Percentiles rank a stretch among this genome's conserved stretches.
These are phyloP conservation scores for Cyprinodon variegatus DNA, from an alignment of 2,113 vertebrate species.

Conservation along the genomic window DNA sequence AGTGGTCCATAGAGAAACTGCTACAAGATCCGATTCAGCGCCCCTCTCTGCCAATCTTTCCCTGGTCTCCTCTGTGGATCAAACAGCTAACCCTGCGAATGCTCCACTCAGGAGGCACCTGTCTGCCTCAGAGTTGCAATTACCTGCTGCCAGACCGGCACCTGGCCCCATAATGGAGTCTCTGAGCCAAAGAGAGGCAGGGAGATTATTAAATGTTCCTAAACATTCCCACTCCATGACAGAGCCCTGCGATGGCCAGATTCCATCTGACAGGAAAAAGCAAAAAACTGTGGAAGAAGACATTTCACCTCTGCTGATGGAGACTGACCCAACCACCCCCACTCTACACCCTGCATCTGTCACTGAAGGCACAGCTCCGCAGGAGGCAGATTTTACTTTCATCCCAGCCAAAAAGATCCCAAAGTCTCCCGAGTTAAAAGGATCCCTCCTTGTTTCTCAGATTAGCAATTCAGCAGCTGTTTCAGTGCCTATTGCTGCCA, in stretches of 20 bases:
- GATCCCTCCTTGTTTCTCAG: constrained; percentile 46
- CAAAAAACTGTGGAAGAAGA: constrained; percentile 80
- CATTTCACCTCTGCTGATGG: constrained; percentile 17
- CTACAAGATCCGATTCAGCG: constrained; percentile 10
- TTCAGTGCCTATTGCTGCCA: constrained; percentile 38
- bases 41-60: constrained; percentile 30
- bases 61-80: constrained; percentile 21
- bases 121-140: constrained; percentile 57
- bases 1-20: constrained; percentile 26
- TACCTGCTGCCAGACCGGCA: constrained; percentile 25
- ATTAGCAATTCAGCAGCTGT: constrained; percentile 28
- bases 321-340: constrained; percentile 32
- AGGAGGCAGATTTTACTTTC: constrained; percentile 37
- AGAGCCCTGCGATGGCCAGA: constrained; percentile 36
- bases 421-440: constrained; percentile 46
- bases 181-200: constrained; percentile 38
- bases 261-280: constrained; percentile 90
- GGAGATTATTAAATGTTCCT: constrained; percentile 17
- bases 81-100: constrained; percentile 48
- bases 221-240: constrained; percentile 34
- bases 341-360: constrained; percentile 31
- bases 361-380: constrained; percentile 8
- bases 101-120: constrained; percentile 52
- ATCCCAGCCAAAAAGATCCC: constrained; percentile 41
- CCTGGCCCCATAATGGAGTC: constrained; percentile 16